These are phyloP conservation scores for Harpagifer antarcticus DNA, from an alignment of 2,797 vertebrate species.

Conservation along the genomic window DNA sequence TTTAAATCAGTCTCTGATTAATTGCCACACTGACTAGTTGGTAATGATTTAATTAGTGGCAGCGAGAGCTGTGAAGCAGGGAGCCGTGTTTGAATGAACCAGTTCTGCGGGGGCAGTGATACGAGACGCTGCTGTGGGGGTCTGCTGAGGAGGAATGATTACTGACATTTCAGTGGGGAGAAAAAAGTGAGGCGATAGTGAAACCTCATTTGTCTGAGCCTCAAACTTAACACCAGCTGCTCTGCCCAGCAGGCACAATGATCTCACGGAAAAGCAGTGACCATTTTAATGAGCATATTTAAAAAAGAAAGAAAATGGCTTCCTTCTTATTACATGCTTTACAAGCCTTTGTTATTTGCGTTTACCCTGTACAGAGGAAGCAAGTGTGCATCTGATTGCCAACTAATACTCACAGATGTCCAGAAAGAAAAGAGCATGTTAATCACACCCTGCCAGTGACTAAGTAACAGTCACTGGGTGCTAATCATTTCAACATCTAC, in stretches of 20 bases:
- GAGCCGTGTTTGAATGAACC: conserved; percentile 51
- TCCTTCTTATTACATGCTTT: conserved; percentile 9
- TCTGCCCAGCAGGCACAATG: conserved; percentile 43
- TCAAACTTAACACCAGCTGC: conserved; percentile 48
- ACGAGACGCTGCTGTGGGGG: conserved; percentile 37
- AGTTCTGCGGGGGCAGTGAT: conserved; percentile 50
- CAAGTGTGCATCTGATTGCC: not conserved
- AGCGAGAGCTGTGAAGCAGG: conserved; percentile 56
- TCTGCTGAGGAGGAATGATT: conserved; percentile 50
- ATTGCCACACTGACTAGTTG: conserved; percentile 71
- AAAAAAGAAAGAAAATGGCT: conserved; percentile 20
- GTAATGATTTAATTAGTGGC: conserved; percentile 78
- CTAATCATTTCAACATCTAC: conserved; percentile 7
- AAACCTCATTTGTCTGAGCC: conserved; percentile 56
- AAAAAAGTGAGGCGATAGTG: conserved; percentile 7
- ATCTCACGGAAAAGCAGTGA: conserved; percentile 14
- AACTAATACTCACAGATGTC: not conserved
- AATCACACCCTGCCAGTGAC: not conserved
- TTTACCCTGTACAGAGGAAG: not conserved
- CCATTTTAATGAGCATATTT: conserved; percentile 34
- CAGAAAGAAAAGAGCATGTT: not conserved
- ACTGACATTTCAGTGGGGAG: conserved; percentile 27
- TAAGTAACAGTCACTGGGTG: not conserved
- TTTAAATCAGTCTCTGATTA: conserved; percentile 74
- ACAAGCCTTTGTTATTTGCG: not conserved